Evolutionary conservation across 2,797 vertebrate genomes (phyloP).

Genomic region (Lindbergichthys nudifrons): DNA sequence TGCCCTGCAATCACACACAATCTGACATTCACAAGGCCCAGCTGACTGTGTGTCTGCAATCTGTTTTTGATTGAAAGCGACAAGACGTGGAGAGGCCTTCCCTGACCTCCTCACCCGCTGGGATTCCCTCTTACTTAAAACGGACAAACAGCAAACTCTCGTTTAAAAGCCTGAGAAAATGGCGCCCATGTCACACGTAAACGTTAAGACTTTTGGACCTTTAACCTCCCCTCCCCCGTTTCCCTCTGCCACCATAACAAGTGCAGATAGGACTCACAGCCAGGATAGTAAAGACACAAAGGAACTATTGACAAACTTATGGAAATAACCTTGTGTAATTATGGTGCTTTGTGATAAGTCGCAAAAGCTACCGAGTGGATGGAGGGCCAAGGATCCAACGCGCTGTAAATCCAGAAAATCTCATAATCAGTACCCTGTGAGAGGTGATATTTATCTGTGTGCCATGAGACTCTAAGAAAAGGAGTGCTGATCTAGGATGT

Average conservation of each 20-base stretch:
- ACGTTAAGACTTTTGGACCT: slow-evolving; percentile 71
- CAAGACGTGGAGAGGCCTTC: slow-evolving; percentile 33
- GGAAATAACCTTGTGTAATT: slow-evolving; percentile 70
- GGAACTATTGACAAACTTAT: slow-evolving; percentile 67
- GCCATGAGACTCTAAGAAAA: slow-evolving; percentile 35
- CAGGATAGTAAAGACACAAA: slow-evolving; percentile 57
- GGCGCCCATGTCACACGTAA: slow-evolving; percentile 73
- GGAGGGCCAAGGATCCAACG: slow-evolving; percentile 52
- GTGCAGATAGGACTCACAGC: slow-evolving; percentile 46
- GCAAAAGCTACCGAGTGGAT: slow-evolving; percentile 51
- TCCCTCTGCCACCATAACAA: slow-evolving; percentile 38
- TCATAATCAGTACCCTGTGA: slow-evolving; percentile 68
- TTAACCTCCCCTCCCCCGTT: slow-evolving; percentile 51
- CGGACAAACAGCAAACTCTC: slow-evolving; percentile 58
- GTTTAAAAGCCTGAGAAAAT: slow-evolving; percentile 70
- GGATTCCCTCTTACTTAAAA: slow-evolving; percentile 48
- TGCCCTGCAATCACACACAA: slow-evolving; percentile 49
- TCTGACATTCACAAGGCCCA: slow-evolving; percentile 33
- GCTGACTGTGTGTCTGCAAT: slow-evolving; percentile 45
- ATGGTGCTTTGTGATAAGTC: slow-evolving; percentile 66
- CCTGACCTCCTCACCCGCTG: slow-evolving; percentile 47
- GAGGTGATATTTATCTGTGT: slow-evolving; percentile 38
- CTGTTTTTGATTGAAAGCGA: slow-evolving; percentile 55
- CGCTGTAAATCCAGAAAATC: slow-evolving; percentile 63
- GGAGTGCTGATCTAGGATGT: slow-evolving; percentile 46